Conservation (phyloP, 2,113 vertebrate species). For the Dipodomys ordii region DNA sequence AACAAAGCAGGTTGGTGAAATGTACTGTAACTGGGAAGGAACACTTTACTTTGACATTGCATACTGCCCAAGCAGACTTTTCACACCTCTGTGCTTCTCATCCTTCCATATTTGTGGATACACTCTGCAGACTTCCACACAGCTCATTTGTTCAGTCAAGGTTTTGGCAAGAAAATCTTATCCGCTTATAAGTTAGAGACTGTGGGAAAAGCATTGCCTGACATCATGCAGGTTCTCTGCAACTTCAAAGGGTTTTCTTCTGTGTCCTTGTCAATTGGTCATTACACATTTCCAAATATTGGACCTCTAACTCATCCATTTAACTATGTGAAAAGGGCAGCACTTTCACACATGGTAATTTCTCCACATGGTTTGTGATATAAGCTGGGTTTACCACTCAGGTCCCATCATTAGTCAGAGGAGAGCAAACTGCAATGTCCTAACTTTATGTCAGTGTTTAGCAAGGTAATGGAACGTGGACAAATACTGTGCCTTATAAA, state of each 20-base stretch:
- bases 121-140: neutral
- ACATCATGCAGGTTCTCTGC: neutral
- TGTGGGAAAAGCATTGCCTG: neutral
- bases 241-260: neutral
- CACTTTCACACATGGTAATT: accelerated
- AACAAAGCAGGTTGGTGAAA: neutral
- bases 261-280: neutral
- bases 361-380: neutral
- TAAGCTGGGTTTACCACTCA: neutral
- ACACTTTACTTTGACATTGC: neutral
- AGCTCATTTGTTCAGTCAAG: neutral
- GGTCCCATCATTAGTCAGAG: accelerated
- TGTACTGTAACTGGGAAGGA: too few relatives aligned
- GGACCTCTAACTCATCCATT: neutral
- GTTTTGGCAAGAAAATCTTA: neutral
- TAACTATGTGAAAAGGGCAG: neutral
- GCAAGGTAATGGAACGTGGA: neutral
- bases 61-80: neutral
- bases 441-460: accelerated
- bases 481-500: neutral
- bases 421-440: accelerated
- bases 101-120: neutral
- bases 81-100: neutral
- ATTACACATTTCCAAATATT: neutral
- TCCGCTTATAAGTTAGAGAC: neutral